Percentiles rank a stretch among this genome's conserved stretches.
Evolutionary conservation across 2,797 vertebrate genomes (phyloP).

Genomic region (Echiichthys vipera): DNA sequence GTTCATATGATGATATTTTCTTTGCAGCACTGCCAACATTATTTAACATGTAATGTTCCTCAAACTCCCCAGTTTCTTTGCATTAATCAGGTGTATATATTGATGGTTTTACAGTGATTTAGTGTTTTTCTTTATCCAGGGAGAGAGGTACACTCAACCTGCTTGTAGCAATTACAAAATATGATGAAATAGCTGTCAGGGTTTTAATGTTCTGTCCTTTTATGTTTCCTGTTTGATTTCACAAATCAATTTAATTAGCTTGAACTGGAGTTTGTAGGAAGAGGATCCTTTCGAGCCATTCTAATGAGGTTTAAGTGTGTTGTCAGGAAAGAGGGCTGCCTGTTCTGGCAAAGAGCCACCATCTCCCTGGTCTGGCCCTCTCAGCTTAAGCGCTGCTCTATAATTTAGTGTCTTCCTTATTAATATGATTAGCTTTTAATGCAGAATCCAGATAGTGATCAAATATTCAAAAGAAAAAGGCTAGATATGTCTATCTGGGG

Average conservation of each 20-base stretch:
- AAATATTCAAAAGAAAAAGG: constrained; percentile 37
- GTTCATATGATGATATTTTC: neutral
- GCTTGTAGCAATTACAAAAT: constrained; percentile 7
- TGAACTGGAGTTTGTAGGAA: constrained; percentile 52
- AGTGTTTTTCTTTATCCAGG: neutral
- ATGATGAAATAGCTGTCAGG: constrained; percentile 41
- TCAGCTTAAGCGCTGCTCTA: constrained; percentile 46
- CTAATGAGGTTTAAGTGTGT: constrained; percentile 62
- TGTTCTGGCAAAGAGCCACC: constrained; percentile 54
- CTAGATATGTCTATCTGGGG: constrained; percentile 9
- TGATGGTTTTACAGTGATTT: constrained; percentile 1
- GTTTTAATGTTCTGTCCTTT: constrained; percentile 43
- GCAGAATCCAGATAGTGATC: constrained; percentile 50
- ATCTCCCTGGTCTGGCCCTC: constrained; percentile 53
- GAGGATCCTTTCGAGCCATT: constrained; percentile 48
- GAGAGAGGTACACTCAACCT: neutral
- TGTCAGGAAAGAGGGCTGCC: constrained; percentile 45
- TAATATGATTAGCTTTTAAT: constrained; percentile 57
- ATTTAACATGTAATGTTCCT: neutral
- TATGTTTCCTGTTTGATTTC: constrained; percentile 57
- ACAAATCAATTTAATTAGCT: constrained; percentile 59
- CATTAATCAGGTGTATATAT: neutral
- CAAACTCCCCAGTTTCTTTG: neutral
- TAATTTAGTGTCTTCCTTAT: constrained; percentile 62
- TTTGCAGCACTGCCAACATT: neutral